Conservation (phyloP, 2,888 invertebrate genomes). For the Diabrotica balteata region DNA sequence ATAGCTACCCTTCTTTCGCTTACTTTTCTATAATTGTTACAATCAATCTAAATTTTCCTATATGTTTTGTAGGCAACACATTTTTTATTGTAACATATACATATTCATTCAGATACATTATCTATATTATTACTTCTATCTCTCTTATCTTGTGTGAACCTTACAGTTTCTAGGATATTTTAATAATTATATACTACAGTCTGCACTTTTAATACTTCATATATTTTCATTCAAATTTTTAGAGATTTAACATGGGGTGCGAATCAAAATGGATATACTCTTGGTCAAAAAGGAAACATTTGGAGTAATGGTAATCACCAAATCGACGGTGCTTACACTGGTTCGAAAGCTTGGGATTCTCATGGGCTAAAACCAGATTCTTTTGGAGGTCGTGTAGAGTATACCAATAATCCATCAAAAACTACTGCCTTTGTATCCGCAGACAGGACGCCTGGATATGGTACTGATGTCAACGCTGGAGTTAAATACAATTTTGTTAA, state of each 20-base stretch:
- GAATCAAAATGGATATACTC: slow-evolving; percentile 14
- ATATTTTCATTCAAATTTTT: neutral
- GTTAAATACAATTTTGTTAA: slow-evolving; percentile 40
- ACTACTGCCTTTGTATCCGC: slow-evolving; percentile 43
- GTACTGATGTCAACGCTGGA: slow-evolving; percentile 44
- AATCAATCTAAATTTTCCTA: too few species aligned
- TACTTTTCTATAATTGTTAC: too few species aligned
- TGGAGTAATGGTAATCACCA: slow-evolving; percentile 38
- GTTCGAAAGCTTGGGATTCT: slow-evolving; percentile 42
- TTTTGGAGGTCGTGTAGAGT: slow-evolving; percentile 44
- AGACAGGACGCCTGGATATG: slow-evolving; percentile 40
- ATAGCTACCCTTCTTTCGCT: too few species aligned
- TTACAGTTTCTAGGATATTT: too few species aligned
- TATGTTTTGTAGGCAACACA: too few species aligned
- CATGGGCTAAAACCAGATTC: slow-evolving; percentile 43
- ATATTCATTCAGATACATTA: too few species aligned
- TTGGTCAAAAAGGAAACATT: slow-evolving; percentile 11
- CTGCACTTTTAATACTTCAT: too few species aligned
- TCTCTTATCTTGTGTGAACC: too few species aligned
- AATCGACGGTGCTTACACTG: slow-evolving; percentile 44
- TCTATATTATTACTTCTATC: too few species aligned
- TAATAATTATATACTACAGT: too few species aligned
- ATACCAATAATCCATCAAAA: slow-evolving; percentile 44
- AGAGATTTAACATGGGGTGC: slow-evolving; percentile 16
- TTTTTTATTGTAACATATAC: too few species aligned